Conservation (phyloP, 2,797 vertebrate genomes). For the Brachymystax lenok region DNA sequence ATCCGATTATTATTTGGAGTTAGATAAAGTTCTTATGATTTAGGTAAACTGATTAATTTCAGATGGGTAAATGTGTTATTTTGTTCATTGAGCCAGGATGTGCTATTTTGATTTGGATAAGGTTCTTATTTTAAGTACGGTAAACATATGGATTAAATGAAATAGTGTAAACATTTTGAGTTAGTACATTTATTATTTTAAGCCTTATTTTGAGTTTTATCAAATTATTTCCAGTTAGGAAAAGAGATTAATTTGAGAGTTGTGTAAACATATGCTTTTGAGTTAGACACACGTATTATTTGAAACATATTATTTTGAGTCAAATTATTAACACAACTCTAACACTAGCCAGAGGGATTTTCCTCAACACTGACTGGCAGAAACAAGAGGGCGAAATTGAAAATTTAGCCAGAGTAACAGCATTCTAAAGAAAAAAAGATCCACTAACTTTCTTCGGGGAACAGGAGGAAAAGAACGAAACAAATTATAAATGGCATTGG, state of each 20-base stretch:
- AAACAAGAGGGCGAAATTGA: not conserved
- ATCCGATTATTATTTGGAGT: too few relatives aligned
- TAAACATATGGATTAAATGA: too few relatives aligned
- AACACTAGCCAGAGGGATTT: not conserved
- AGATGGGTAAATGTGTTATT: too few relatives aligned
- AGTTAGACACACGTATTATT: not conserved
- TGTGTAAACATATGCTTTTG: not conserved
- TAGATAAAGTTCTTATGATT: too few relatives aligned
- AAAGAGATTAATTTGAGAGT: not conserved
- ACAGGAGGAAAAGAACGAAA: slow-evolving; percentile 48
- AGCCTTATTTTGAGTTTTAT: too few relatives aligned
- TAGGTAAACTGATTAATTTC: too few relatives aligned
- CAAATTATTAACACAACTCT: not conserved
- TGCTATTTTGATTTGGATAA: too few relatives aligned
- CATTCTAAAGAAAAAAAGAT: slow-evolving; percentile 35
- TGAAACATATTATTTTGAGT: not conserved
- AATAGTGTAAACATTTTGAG: too few relatives aligned
- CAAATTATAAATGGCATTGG: slow-evolving; percentile 72
- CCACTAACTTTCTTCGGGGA: slow-evolving; percentile 38
- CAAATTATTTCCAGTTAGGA: not conserved
- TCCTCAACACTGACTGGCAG: not conserved
- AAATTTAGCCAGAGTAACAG: slow-evolving; percentile 14
- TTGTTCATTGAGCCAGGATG: too few relatives aligned
- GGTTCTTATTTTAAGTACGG: too few relatives aligned
- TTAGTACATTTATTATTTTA: too few relatives aligned